Evolutionary conservation across 1,140 invertebrate species (phyloP).

Genomic region (Drosophila dunni): DNA sequence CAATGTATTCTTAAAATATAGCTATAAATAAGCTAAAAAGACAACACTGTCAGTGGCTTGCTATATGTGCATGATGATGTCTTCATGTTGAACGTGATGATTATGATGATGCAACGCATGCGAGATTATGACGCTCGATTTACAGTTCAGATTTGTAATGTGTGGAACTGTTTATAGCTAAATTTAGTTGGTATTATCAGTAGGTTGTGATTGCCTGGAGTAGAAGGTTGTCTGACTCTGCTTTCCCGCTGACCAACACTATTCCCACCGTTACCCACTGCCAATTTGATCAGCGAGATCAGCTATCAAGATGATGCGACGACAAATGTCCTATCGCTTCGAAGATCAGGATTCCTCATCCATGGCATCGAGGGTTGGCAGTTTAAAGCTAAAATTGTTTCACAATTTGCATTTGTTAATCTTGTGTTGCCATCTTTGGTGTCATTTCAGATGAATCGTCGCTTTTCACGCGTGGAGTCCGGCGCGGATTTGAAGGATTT

Average conservation of each 20-base stretch:
- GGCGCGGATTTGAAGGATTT: constrained; percentile 90
- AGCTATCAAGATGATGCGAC: constrained; percentile 60
- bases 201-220: constrained; percentile 51
- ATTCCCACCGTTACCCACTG: background rate
- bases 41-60: no score
- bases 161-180: constrained; percentile 68
- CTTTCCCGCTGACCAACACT: background rate
- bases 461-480: constrained; percentile 95
- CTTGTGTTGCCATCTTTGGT: background rate
- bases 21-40: no score
- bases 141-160: constrained; percentile 51
- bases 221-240: constrained; percentile 41
- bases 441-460: constrained; percentile 85
- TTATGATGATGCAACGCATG: constrained; percentile 37
- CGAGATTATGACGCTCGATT: constrained; percentile 18
- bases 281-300: background rate
- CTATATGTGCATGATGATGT: constrained; percentile 11
- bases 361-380: constrained; percentile 52
- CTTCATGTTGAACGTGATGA: constrained; percentile 1
- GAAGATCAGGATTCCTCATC: constrained; percentile 69
- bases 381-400: background rate
- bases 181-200: constrained; percentile 70
- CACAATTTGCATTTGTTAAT: background rate
- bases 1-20: no score
- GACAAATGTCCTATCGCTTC: constrained; percentile 79